Conservation (phyloP, 2,797 vertebrate species). For the Myioborus miniatus region DNA sequence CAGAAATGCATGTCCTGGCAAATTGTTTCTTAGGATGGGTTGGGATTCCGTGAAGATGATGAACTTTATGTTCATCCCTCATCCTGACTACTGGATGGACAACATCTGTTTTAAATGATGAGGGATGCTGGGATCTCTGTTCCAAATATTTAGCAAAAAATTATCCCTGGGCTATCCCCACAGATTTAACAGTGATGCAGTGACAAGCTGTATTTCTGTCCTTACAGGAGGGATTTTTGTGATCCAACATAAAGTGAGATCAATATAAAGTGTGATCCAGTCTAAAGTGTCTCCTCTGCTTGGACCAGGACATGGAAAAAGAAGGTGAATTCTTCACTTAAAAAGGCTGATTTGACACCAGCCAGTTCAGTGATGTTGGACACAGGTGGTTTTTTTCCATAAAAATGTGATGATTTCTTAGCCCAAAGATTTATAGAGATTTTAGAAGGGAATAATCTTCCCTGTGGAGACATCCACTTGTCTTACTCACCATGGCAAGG, state of each 20-base stretch:
- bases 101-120: neutral
- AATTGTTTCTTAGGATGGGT: neutral
- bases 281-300: neutral
- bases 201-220: neutral
- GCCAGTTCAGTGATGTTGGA: neutral
- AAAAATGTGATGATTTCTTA: neutral
- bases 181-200: neutral
- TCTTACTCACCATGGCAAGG: neutral
- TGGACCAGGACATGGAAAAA: neutral
- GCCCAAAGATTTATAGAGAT: neutral
- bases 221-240: neutral
- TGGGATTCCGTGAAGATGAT: neutral
- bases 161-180: rapidly evolving
- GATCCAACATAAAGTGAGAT: neutral
- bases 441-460: neutral
- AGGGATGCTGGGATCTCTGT: neutral
- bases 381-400: neutral
- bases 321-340: neutral
- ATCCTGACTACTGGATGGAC: neutral
- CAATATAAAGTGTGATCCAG: neutral
- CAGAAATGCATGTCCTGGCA: neutral
- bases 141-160: neutral
- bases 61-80: neutral
- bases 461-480: neutral
- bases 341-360: neutral